Evolutionary conservation across 1,140 invertebrate species (phyloP).

Genomic region (Pseudoatta argentina): DNA sequence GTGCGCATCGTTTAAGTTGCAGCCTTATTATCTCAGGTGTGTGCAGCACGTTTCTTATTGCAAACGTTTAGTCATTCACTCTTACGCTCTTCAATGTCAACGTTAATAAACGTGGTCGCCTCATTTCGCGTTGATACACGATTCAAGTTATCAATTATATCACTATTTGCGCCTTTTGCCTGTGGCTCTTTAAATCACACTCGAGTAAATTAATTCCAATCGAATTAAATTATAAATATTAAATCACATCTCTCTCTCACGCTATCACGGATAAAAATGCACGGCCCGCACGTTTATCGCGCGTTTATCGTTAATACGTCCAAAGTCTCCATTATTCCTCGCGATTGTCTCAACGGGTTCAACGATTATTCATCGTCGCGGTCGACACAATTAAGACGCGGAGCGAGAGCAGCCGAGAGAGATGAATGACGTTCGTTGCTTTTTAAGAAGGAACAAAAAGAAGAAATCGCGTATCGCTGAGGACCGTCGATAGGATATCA

Average conservation of each 20-base stretch:
- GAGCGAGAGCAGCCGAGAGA: not conserved
- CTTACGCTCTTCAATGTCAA: not conserved
- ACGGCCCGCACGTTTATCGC: slow-evolving; percentile 11
- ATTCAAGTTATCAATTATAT: not conserved
- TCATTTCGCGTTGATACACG: not conserved
- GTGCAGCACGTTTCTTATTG: slow-evolving; percentile 4
- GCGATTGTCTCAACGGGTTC: slow-evolving; percentile 31
- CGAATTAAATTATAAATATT: slow-evolving; percentile 1
- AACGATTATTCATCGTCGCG: slow-evolving; percentile 50
- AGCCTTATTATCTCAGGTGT: slow-evolving; percentile 36
- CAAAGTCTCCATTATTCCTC: slow-evolving; percentile 48
- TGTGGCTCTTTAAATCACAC: not conserved
- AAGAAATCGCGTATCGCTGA: slow-evolving; percentile 29
- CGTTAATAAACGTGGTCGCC: not conserved
- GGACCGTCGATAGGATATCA: slow-evolving; percentile 77
- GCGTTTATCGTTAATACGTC: slow-evolving; percentile 45
- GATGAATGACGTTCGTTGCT: slow-evolving; percentile 42
- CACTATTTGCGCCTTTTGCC: not conserved
- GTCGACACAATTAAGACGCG: slow-evolving; percentile 36
- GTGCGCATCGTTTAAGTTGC: not conserved
- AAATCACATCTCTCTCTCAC: not conserved
- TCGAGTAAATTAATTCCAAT: not conserved
- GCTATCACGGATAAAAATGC: not conserved
- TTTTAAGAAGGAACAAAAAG: slow-evolving; percentile 43
- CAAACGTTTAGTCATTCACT: not conserved